phyloP scores from a whole-genome alignment of 2,888 invertebrate species.

The Maniola hyperantus region DNA sequence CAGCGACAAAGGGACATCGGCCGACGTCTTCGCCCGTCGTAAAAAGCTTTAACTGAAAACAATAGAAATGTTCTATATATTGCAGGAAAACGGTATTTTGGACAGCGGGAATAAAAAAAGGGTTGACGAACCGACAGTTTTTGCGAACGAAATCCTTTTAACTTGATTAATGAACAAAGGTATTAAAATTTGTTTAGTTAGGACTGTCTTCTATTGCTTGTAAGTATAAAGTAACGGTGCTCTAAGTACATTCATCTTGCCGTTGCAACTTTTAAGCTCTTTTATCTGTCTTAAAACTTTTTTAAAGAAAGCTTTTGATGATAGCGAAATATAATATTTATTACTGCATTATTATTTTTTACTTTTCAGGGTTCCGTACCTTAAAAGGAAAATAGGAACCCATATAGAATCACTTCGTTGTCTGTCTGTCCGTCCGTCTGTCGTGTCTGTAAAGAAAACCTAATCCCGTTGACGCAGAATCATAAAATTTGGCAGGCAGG shows the following conservation, averaged over 20 bases:
- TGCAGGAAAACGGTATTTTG: constrained; percentile 61
- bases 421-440: too few species aligned
- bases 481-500: too few species aligned
- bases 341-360: neutral
- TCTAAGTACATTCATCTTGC: constrained; percentile 39
- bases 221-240: constrained; percentile 44
- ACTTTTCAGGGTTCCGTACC: too few species aligned
- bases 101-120: constrained; percentile 58
- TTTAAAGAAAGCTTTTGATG: constrained; percentile 3
- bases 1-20: constrained; percentile 56
- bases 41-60: constrained; percentile 69
- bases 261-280: constrained; percentile 30
- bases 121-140: constrained; percentile 65
- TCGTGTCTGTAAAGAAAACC: too few species aligned
- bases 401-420: too few species aligned
- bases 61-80: constrained; percentile 70
- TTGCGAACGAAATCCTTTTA: constrained; percentile 69
- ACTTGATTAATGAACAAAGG: constrained; percentile 75
- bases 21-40: constrained; percentile 57
- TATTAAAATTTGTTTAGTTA: constrained; percentile 67
- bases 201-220: constrained; percentile 42
- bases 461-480: too few species aligned
- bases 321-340: neutral
- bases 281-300: constrained; percentile 6
- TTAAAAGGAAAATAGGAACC: too few species aligned